Conservation (phyloP, 2,888 invertebrate species). For the Tribolium freemani region DNA sequence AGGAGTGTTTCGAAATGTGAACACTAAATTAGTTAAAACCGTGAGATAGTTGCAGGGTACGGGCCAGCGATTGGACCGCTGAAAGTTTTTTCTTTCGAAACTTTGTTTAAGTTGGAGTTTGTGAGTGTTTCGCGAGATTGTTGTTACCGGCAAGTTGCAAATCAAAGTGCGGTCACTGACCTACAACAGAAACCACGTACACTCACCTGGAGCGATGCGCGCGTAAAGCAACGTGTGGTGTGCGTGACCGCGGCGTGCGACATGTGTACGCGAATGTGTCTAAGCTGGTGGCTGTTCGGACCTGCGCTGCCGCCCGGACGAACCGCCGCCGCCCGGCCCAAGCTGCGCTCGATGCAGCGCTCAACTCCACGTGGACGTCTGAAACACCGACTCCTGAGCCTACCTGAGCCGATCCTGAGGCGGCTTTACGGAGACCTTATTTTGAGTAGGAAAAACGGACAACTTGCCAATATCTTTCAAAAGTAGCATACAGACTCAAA, state of each 20-base stretch:
- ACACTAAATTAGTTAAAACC: neutral
- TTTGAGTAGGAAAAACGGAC: too few relatives aligned
- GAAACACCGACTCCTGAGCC: slow-evolving; percentile 47
- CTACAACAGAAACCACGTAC: slow-evolving; percentile 57
- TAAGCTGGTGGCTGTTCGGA: slow-evolving; percentile 64
- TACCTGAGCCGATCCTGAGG: slow-evolving; percentile 46
- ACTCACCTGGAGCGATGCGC: slow-evolving; percentile 65
- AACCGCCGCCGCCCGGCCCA: slow-evolving; percentile 59
- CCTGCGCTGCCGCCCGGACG: slow-evolving; percentile 62
- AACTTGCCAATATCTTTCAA: too few relatives aligned
- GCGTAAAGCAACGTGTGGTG: slow-evolving; percentile 69
- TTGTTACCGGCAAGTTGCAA: neutral
- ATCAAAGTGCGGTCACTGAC: slow-evolving; percentile 59
- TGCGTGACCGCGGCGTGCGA: slow-evolving; percentile 70
- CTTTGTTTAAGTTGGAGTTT: neutral
- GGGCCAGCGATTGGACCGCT: neutral
- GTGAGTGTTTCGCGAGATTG: neutral
- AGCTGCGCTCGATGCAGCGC: slow-evolving; percentile 64
- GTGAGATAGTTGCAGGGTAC: neutral
- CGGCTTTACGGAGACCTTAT: slow-evolving; percentile 12
- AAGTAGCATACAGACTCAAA: too few relatives aligned
- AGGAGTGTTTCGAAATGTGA: slow-evolving; percentile 1
- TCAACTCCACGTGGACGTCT: slow-evolving; percentile 57
- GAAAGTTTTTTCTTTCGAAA: slow-evolving; percentile 5
- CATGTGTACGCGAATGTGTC: slow-evolving; percentile 72